Evolutionary conservation across 2,113 vertebrate species (phyloP), one percentile per base, ranked within the genome.

Genomic region (Typhlomys cinereus): DNA sequence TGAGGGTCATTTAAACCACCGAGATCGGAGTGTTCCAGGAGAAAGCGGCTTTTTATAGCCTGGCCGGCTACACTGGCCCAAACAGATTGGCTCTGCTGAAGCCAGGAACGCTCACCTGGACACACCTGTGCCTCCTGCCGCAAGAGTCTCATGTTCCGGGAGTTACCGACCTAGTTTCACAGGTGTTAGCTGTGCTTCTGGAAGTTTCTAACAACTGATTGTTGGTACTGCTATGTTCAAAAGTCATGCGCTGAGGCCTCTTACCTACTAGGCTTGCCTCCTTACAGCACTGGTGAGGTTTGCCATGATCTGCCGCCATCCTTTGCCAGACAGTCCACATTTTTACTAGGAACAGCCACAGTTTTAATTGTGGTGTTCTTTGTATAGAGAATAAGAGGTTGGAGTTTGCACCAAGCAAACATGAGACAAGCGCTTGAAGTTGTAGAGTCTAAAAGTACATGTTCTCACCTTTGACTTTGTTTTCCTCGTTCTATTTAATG

Each of bases 341-440:
- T 76, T 82, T 67, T 61, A 29, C 48, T 48, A 61, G 27, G 11
- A 71, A 85, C 31, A 93, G 29, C 18, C 39, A 34, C n/a, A 46
- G 50, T 91, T 27, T 36, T 85, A 41, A 50, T 82, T 79, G 57
- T 15, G 31, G 1, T 61, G 54, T 61, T 39, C 31, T 57, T 92
- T 94, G 76, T 67, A n/a, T 86, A 73, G 50, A 91, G n/a, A 91
- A 88, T 57, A 74, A 89, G 39, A 84, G 39, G 29, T 50, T 59
- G 54, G 46, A 12, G 20, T 73, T 73, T 67, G n/a, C 84, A 48
- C 23, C 18, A 62, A 83, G 21, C 36, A 82, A 74, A 74, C 52
- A 66, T n/a, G n/a, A n/a, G n/a, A n/a, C n/a, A n/a, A n/a, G n/a
- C n/a, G 52, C 52, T 15, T 52, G 52, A 15, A 11, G 52, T 52